Base-by-base conservation (phyloP, 2,888 invertebrate genomes). In the Cyclophora punctaria region DNA sequence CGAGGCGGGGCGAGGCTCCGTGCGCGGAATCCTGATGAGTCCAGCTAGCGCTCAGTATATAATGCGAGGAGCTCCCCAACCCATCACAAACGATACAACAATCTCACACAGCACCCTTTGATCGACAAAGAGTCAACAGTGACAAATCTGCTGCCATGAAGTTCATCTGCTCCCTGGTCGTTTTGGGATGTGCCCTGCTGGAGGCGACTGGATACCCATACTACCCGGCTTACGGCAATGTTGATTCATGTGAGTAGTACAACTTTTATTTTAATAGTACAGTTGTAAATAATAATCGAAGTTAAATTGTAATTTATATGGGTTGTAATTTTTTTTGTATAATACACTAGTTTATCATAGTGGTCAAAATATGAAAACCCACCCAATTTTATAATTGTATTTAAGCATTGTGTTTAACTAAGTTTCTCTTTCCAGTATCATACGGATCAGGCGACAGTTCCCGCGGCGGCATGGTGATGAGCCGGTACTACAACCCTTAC, bases 401-500 rank as follows among this genome's bases (percentile, higher is more conserved):
- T 44, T 2, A 33, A 44, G 48, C 33, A 7, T 40, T 35, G 45
- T 20, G 20, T 20, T 1, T 20, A 20, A 20, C 20, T 20, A 20
- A 20, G 20, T 20, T 46, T 53, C 62, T 46, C 49, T 61, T 57
- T 53, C 41, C 75, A 88, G 88, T 85, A 33, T 82, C 88, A 0
- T 83, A 78, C 50, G 88, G 88, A 7, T 75, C 80, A 1, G 69
- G 63, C 43, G 84, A 84, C 65, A 80, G 70, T 50, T 68, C 64
- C 44, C 80, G 79, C n/a, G 83, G 86, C 0, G 86, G 83, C 0
- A 74, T 87, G 75, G 84, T 80, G 3, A 50, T 86, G 59, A 88
- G 82, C 53, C 79, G 87, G 6, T 87, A 85, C 69, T 88, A 84
- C 72, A 86, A 80, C 62, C 88, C 88, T 0, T 84, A 84, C 67